Conservation (phyloP, 1,140 invertebrate genomes). For the Trachymyrmex septentrionalis region DNA sequence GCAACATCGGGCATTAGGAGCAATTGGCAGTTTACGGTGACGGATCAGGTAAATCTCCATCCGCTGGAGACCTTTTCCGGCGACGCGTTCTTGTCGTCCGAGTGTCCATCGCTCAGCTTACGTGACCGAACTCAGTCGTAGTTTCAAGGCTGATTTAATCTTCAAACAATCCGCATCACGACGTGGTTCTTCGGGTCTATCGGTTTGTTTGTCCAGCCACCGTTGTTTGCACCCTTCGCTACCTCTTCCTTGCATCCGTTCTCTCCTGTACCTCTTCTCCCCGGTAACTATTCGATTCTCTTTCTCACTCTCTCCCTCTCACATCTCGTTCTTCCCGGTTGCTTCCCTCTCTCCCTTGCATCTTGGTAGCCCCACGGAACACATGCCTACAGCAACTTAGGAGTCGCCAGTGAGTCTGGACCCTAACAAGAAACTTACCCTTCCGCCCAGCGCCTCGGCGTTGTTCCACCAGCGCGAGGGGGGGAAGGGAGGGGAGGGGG, state of each 20-base stretch:
- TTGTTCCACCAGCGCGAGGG: slow-evolving; percentile 70
- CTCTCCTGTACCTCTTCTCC: neutral
- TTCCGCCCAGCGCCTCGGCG: slow-evolving; percentile 72
- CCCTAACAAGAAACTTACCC: slow-evolving; percentile 86
- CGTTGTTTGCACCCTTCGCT: slow-evolving; percentile 75
- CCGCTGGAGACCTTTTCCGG: slow-evolving; percentile 35
- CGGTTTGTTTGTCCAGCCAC: slow-evolving; percentile 75
- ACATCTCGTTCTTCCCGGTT: slow-evolving; percentile 21
- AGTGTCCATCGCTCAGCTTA: slow-evolving; percentile 63
- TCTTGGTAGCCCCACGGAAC: slow-evolving; percentile 27
- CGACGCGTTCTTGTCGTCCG: slow-evolving; percentile 4
- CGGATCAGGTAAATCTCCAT: slow-evolving; percentile 40
- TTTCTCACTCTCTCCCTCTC: neutral
- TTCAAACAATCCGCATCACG: slow-evolving; percentile 72
- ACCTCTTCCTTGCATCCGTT: slow-evolving; percentile 48
- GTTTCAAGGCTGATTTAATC: slow-evolving; percentile 76
- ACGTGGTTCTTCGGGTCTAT: slow-evolving; percentile 56
- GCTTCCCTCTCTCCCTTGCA: slow-evolving; percentile 39
- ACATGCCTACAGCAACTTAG: slow-evolving; percentile 74
- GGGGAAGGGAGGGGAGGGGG: neutral
- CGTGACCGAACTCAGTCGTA: slow-evolving; percentile 64
- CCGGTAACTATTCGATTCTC: neutral
- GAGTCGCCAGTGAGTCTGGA: slow-evolving; percentile 85
- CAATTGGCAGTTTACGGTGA: slow-evolving; percentile 43
- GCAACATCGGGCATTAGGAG: slow-evolving; percentile 36